Conservation (phyloP, 2,888 invertebrate genomes). For the Acleris cristana region DNA sequence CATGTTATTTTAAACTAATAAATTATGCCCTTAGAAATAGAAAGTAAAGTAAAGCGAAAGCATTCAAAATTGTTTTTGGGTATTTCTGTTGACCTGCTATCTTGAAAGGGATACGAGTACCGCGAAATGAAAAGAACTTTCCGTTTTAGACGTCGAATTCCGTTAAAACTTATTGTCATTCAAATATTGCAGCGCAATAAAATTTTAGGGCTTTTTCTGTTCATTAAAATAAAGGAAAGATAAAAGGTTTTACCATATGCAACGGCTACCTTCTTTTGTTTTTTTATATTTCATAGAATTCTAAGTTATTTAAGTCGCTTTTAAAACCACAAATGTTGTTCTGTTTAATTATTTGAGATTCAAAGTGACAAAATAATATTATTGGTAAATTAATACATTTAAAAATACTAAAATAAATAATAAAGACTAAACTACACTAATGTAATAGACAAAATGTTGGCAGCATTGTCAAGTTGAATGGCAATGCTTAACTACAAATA, state of each 20-base stretch:
- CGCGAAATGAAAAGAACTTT: conserved; percentile 38
- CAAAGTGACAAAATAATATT: no score
- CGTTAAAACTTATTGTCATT: conserved; percentile 18
- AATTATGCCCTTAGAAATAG: conserved; percentile 53
- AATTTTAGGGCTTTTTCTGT: background rate
- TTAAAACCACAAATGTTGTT: background rate
- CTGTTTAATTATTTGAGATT: no score
- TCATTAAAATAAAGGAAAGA: background rate
- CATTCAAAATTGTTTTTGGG: conserved; percentile 39
- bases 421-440: no score
- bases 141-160: conserved; percentile 25
- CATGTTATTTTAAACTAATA: conserved; percentile 42
- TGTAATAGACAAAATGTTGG: no score
- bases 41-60: conserved; percentile 60
- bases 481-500: no score
- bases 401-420: no score
- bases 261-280: conserved; percentile 2
- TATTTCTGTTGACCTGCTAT: conserved; percentile 20
- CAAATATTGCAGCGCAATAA: conserved; percentile 9
- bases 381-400: no score
- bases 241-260: conserved; percentile 4
- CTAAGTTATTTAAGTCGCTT: background rate
- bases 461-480: no score
- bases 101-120: conserved; percentile 36
- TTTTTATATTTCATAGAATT: background rate